These are phyloP conservation scores for Caenorhabditis japonica DNA, from an alignment of 2,888 invertebrate species.

Conservation along the genomic window DNA sequence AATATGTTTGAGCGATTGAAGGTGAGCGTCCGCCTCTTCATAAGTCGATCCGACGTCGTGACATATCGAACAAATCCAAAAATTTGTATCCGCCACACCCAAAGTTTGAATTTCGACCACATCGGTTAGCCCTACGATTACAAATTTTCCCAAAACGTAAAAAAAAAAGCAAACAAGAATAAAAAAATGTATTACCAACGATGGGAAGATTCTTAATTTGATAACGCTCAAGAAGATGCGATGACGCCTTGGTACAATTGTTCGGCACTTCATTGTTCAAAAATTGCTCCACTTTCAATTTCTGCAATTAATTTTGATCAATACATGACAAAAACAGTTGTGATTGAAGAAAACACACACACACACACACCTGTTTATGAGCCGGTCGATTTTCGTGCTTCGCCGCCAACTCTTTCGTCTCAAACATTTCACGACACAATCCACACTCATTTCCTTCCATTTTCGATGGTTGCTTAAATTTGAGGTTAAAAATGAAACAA, in stretches of 20 bases:
- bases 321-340: no score
- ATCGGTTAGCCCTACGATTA: background rate
- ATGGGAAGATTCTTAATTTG: constrained; percentile 16
- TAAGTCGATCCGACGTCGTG: constrained; percentile 50
- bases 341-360: background rate
- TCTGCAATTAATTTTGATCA: constrained; percentile 21
- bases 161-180: background rate
- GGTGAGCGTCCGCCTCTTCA: constrained; percentile 59
- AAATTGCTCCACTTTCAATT: constrained; percentile 40
- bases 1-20: constrained; percentile 52
- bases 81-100: constrained; percentile 7
- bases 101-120: constrained; percentile 17
- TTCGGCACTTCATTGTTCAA: constrained; percentile 15
- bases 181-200: constrained; percentile 20
- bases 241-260: constrained; percentile 1
- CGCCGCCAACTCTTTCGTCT: background rate
- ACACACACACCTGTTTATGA: constrained; percentile 20
- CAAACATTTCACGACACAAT: constrained; percentile 2
- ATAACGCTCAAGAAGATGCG: constrained; percentile 37
- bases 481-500: no score
- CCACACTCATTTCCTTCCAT: background rate
- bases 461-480: no score
- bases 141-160: background rate
- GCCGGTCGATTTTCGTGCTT: background rate
- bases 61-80: constrained; percentile 64